These are phyloP conservation scores for Pseudorasbora parva DNA, from an alignment of 2,113 vertebrate genomes.

Conservation along the genomic window DNA sequence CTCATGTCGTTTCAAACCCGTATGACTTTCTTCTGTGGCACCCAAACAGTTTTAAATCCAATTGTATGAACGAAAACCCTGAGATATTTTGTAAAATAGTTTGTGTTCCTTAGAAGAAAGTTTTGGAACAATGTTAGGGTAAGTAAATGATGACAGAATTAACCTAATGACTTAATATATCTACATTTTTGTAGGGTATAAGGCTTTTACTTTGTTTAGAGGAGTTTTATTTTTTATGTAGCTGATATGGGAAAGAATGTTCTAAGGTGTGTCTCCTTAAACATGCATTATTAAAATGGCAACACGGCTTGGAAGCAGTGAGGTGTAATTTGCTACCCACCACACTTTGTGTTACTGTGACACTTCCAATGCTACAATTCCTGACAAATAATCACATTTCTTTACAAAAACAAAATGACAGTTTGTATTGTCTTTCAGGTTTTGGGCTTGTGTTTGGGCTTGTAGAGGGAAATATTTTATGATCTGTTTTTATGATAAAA, in stretches of 20 bases:
- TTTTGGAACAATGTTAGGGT: background rate
- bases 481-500: background rate
- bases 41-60: too few species aligned
- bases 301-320: conserved; percentile 40
- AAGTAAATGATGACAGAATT: background rate
- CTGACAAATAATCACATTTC: background rate
- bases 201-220: background rate
- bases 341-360: conserved; percentile 4
- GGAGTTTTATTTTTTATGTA: background rate
- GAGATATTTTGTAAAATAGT: too few species aligned
- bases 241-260: conserved; percentile 17
- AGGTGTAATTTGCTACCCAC: conserved; percentile 30
- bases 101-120: background rate
- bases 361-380: background rate
- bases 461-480: background rate
- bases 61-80: too few species aligned
- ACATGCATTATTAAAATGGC: conserved; percentile 45
- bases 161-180: background rate
- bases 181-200: background rate
- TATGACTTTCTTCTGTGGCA: background rate
- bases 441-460: too few species aligned
- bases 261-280: conserved; percentile 49
- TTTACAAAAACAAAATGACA: background rate
- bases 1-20: background rate
- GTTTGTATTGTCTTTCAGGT: background rate